Conservation (phyloP, 64 coral and sea anemone genomes). For the Montipora sp. region DNA sequence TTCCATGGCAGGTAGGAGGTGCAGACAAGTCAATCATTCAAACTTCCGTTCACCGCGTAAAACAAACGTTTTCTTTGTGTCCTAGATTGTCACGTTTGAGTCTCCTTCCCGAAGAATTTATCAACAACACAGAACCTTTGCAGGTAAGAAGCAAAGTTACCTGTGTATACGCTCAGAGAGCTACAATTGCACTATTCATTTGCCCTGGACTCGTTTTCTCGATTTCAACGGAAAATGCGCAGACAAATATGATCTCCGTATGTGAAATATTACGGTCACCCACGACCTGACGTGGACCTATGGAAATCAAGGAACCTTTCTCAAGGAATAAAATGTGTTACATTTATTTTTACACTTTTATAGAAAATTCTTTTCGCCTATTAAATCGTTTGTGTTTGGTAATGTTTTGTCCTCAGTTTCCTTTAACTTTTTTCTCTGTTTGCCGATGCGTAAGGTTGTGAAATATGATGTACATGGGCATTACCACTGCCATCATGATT, state of each 20-base stretch:
- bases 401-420: background rate
- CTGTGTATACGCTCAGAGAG: no score
- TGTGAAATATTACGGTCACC: no score
- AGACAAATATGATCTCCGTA: no score
- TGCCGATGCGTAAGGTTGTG: constrained; percentile 59
- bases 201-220: no score
- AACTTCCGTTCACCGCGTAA: background rate
- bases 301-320: no score
- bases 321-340: no score
- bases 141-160: constrained; percentile 59
- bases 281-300: no score
- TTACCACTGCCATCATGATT: constrained; percentile 90
- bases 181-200: no score
- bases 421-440: background rate
- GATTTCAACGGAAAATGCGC: no score
- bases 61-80: background rate
- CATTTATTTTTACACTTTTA: no score
- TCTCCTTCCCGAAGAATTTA: constrained; percentile 72
- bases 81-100: constrained; percentile 76
- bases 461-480: constrained; percentile 81
- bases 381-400: background rate
- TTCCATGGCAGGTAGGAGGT: constrained; percentile 84
- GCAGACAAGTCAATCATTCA: background rate
- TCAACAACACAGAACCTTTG: constrained; percentile 79
- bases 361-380: background rate